Base-by-base conservation (phyloP, 2,888 invertebrate genomes). In the Ophraella communa region DNA sequence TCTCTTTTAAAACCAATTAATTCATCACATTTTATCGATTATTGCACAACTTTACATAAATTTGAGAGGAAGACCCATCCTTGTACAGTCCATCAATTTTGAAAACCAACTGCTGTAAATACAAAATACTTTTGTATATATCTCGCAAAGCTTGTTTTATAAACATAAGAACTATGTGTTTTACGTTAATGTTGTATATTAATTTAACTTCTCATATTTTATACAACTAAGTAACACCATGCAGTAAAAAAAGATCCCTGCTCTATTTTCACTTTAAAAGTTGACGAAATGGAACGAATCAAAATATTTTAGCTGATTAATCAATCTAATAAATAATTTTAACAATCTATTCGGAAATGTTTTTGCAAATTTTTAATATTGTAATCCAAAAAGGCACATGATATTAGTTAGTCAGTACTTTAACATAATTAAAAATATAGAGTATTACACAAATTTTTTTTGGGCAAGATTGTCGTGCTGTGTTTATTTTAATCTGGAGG, bases 401-500 rank as follows among this genome's bases (percentile, higher is more conserved):
- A 62, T 53, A 65, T 51, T 59, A 58, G 77, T 79, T 72, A 78
- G 78, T 77, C 78, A 78, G 77, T 78, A 78, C 75, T 78, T 74
- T 74, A 76, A 73, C 70, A 59, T 51, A 68, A 57, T 47, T 49
- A 71, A 72, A 75, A 71, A 67, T 68, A 67, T 64, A 66, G 69
- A 74, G 73, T 72, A 71, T 68, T 69, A 58, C 35, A 44, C 27
- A n/a, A 66, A 65, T 65, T 60, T 49, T 59, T 65, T 65, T 54
- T 54, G 49, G 45, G 42, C 27, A 45, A 33, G 65, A 62, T 65
- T 65, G 65, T 65, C 63, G 62, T 60, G 49, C 47, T 17, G 27
- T 54, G 53, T 11, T n/a, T 39, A 35, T 14, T 30, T 56, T 91
- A 93, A 82, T 93, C 93, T 2, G 94, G 93, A 45, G 95, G 94